Evolutionary conservation across 2,888 invertebrate species (phyloP).

Genomic region (Brachyptera risi): DNA sequence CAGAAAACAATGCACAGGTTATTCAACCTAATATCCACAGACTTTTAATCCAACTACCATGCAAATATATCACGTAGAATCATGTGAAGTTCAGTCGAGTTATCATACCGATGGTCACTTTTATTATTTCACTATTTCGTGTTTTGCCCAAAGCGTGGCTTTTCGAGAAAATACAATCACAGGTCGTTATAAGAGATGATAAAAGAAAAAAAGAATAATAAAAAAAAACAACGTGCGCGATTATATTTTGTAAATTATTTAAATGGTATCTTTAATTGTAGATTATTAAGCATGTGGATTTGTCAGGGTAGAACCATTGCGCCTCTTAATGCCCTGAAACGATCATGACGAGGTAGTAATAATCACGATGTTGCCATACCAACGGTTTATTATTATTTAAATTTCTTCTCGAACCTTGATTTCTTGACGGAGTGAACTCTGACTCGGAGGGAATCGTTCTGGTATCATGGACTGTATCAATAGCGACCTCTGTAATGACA

Average conservation of each 20-base stretch:
- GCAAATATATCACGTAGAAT: slow-evolving; percentile 5
- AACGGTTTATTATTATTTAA: not conserved
- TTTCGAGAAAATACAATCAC: too few relatives aligned
- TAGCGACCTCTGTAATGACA: too few relatives aligned
- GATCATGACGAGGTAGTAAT: too few relatives aligned
- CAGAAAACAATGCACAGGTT: slow-evolving; percentile 9
- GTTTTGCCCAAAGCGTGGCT: slow-evolving; percentile 3
- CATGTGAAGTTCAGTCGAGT: slow-evolving; percentile 4
- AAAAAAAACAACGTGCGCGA: slow-evolving; percentile 3
- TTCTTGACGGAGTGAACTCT: not conserved
- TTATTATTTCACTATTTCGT: slow-evolving; percentile 1
- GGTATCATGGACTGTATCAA: too few relatives aligned
- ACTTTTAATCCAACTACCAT: slow-evolving; percentile 3
- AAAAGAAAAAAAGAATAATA: too few relatives aligned
- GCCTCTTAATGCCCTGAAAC: slow-evolving; percentile 2
- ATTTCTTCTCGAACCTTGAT: slow-evolving; percentile 1
- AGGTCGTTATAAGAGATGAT: slow-evolving; percentile 1
- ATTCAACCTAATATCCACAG: too few relatives aligned
- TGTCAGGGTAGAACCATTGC: too few relatives aligned
- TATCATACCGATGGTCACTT: not conserved
- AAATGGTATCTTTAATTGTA: slow-evolving; percentile 16
- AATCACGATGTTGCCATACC: not conserved
- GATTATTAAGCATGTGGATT: too few relatives aligned
- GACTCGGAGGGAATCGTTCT: too few relatives aligned
- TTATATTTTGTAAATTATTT: slow-evolving; percentile 15